Conservation (phyloP, 2,113 vertebrate species). For the Amphiprion percula region DNA sequence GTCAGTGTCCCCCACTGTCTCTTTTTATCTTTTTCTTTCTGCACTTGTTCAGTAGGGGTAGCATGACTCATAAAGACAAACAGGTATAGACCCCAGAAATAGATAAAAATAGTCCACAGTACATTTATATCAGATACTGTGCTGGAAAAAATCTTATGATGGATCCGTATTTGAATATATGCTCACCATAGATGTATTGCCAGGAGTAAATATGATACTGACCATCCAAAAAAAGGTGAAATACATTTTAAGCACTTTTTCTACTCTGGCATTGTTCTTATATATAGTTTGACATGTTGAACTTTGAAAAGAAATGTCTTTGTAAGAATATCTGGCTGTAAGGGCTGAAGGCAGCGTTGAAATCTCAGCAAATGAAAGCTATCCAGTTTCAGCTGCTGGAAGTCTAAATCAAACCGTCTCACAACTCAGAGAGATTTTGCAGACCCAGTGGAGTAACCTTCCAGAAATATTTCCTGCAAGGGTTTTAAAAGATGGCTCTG, state of each 20-base stretch:
- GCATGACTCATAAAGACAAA: constrained; percentile 59
- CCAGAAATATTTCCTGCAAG: not conserved
- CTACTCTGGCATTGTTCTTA: not conserved
- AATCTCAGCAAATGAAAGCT: not conserved
- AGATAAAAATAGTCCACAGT: constrained; percentile 36
- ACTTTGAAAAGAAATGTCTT: not conserved
- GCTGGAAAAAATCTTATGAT: not conserved
- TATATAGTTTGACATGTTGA: not conserved
- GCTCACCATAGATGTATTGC: not conserved
- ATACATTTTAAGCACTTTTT: not conserved
- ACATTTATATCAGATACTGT: not conserved
- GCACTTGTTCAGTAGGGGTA: constrained; percentile 9
- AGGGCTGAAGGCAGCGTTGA: not conserved
- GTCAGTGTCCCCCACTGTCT: not conserved
- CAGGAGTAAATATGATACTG: not conserved
- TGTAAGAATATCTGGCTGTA: not conserved
- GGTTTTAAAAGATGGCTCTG: not conserved
- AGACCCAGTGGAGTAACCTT: not conserved
- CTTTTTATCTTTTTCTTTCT: constrained; percentile 7
- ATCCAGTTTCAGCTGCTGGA: too few relatives aligned
- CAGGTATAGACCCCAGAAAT: not conserved
- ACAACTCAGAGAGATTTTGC: not conserved
- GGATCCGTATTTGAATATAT: not conserved
- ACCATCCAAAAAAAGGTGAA: not conserved
- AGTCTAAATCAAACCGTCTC: not conserved